Evolutionary conservation across 2,888 invertebrate genomes (phyloP).

Genomic region (Bellardia pandia): DNA sequence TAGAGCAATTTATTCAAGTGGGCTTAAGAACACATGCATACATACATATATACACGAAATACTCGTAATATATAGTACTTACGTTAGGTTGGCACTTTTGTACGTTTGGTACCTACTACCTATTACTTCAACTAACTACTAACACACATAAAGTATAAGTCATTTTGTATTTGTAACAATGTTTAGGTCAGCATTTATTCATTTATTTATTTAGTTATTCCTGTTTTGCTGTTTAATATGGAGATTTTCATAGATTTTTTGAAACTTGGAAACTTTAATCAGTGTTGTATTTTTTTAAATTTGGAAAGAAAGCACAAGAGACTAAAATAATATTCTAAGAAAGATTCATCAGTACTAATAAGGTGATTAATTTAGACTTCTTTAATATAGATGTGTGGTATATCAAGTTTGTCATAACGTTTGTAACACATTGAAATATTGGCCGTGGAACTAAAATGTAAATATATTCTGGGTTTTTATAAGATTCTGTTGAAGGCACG

Average conservation of each 20-base stretch:
- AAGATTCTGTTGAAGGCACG: no score
- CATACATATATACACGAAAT: neutral
- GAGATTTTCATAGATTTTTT: slow-evolving; percentile 24
- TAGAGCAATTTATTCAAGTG: slow-evolving; percentile 72
- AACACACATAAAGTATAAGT: slow-evolving; percentile 22
- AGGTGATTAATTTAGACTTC: no score
- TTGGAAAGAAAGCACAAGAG: no score
- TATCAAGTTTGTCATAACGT: no score
- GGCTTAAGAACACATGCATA: slow-evolving; percentile 53
- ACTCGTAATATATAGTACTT: neutral
- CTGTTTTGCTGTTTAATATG: slow-evolving; percentile 14
- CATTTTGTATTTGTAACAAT: slow-evolving; percentile 47
- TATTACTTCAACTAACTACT: slow-evolving; percentile 41
- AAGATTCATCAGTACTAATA: no score
- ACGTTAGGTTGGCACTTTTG: neutral
- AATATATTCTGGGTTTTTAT: no score
- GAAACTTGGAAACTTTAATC: no score
- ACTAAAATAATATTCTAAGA: no score
- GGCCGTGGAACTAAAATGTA: no score
- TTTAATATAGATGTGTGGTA: no score
- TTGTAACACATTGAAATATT: no score
- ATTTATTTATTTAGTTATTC: slow-evolving; percentile 44
- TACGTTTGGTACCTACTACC: neutral
- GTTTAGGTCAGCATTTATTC: slow-evolving; percentile 67
- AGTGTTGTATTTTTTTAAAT: no score